Evolutionary conservation across 1,140 invertebrate species (phyloP).

Genomic region (Ceratoteleas bidentatus): DNA sequence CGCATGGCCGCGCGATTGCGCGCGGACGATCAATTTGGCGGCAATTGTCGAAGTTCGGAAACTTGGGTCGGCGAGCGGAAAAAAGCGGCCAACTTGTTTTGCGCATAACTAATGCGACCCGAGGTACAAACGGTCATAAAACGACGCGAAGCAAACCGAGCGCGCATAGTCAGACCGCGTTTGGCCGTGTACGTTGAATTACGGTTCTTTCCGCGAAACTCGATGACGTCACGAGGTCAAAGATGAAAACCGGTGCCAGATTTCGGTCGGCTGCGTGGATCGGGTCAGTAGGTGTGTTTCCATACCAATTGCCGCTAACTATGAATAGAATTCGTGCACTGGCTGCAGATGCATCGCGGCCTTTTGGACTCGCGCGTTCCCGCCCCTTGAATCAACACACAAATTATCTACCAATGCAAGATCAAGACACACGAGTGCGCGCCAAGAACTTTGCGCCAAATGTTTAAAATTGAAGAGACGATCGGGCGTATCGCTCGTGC

Average conservation of each 20-base stretch:
- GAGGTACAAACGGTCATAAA: constrained; percentile 7
- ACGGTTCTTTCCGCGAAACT: constrained; percentile 32
- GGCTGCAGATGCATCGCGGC: constrained; percentile 55
- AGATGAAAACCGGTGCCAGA: constrained; percentile 61
- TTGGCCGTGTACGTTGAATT: constrained; percentile 35
- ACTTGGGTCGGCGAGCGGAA: too few species aligned
- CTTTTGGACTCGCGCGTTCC: constrained; percentile 38
- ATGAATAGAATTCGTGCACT: constrained; percentile 66
- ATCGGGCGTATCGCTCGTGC: constrained; percentile 38
- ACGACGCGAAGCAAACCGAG: constrained; percentile 5
- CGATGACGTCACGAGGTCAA: constrained; percentile 50
- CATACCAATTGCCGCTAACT: constrained; percentile 63
- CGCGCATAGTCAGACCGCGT: constrained; percentile 28
- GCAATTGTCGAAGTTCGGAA: too few species aligned
- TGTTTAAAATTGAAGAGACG: constrained; percentile 56
- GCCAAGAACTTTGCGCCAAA: constrained; percentile 53
- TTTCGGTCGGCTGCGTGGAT: constrained; percentile 38
- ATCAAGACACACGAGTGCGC: constrained; percentile 49
- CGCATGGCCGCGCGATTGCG: too few species aligned
- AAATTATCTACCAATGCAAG: constrained; percentile 61
- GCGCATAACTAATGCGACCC: constrained; percentile 6
- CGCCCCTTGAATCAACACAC: constrained; percentile 54
- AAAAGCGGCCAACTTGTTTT: background rate
- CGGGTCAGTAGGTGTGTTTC: constrained; percentile 62
- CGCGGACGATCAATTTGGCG: too few species aligned